Evolutionary conservation across 2,888 invertebrate species (phyloP), one percentile per base, ranked within the genome.

Genomic region (Drosophila atripex): DNA sequence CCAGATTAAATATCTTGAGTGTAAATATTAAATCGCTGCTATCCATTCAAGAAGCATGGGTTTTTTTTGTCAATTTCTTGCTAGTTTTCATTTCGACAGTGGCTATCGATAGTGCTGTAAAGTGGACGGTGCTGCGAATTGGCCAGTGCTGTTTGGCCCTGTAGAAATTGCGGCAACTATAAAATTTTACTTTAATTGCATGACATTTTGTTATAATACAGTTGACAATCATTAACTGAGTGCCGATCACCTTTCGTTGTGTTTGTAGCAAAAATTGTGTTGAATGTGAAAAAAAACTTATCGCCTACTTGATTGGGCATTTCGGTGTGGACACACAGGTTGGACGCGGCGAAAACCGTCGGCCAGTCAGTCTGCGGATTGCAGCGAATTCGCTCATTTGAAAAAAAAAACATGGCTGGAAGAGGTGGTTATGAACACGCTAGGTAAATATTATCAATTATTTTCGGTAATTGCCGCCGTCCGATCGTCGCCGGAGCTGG

Each of bases 371-470:
- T 59, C 64, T 64, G 52, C 69, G 54, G 76, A 84, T 77, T 86
- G 84, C 80, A 77, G 86, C 84, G 70, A 87, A 83, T 89, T 89
- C 89, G 89, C 89, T 90, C 90, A 91, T 89, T 90, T 87, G 88
- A 82, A 90, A 89, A 90, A 90, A 91, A 91, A 95, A 96, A 96
- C 95, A 96, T 96, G 96, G 96, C 96, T 94, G 95, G 95, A 93
- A 96, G 96, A 93, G 94, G 95, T 95, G 94, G 95, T 93, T 96
- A 94, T 93, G 95, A 96, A 92, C 95, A 96, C 94, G 93, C 94
- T 93, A 96, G 96, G 96, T 95, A 94, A 93, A 91, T 91, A 90
- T 90, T 89, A 80, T 80, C 76, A 88, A 83, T 78, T 80, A 77
- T 76, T 76, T 28, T 76, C 73, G 65, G 70, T 53, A 78, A 83